Evolutionary conservation across 1,140 invertebrate species (phyloP), one percentile per base, ranked within the genome.

Genomic region (Matsumurasca onukii): DNA sequence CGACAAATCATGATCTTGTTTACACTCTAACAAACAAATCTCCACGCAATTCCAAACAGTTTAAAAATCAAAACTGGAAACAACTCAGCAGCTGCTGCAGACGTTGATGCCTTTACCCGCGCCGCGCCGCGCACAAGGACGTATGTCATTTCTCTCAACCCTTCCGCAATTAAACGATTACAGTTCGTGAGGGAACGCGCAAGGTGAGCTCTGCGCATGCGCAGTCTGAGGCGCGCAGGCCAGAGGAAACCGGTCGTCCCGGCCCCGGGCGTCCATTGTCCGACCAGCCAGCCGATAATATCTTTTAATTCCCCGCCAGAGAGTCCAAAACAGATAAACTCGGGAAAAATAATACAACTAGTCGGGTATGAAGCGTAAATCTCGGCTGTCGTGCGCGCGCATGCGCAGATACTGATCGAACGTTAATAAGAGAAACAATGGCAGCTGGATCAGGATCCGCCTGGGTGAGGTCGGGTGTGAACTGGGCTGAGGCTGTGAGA

Each of bases 291-390:
- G 27, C 27, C 39, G 62, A 65, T 65, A 65, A 65, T 45, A 65
- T 65, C 62, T 65, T 65, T 65, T 65, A 65, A 65, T 65, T 65
- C 62, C 34, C 34, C 62, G 31, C 22, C 34, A n/a, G n/a, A n/a
- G n/a, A n/a, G n/a, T 65, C 39, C 34, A 17, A 45, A 65, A 65
- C 30, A 65, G 62, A 65, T 65, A 65, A 65, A 65, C 62, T 48
- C 62, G 9, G 62, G 62, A 65, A 59, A 59, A 59, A 59, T 59
- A 59, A 59, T 29, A 59, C 22, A 59, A 59, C 55, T 59, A 59
- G 55, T 27, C 34, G 17, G 30, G 55, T 29, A 59, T 59, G 22
- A 13, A 59, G 55, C 55, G 55, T 59, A 59, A 59, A 59, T 59
- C 55, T 59, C 55, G 3, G 5, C 55, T 9, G 55, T 59, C 55